A percentile compares a stretch with the other conserved stretches of the same genome.
These are phyloP conservation scores for Australoheros scitulus DNA, from an alignment of 2,113 vertebrate species.

Conservation along the genomic window DNA sequence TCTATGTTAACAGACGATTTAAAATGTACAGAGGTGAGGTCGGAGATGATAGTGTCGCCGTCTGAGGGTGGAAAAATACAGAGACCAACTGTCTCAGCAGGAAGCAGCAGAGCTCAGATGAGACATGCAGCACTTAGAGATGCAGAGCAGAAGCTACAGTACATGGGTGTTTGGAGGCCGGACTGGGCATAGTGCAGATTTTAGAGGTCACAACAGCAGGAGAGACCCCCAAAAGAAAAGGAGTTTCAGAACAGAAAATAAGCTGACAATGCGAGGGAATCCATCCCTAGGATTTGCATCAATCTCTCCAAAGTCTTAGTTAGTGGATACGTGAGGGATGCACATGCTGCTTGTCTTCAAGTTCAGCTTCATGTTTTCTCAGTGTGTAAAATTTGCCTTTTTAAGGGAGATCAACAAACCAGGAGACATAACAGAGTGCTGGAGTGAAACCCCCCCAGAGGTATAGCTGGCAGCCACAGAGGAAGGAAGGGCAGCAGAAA, in stretches of 20 bases:
- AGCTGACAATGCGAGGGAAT: neutral
- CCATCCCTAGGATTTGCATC: neutral
- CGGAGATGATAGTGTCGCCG: neutral
- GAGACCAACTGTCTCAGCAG: neutral
- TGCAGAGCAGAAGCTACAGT: neutral
- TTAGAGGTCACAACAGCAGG: neutral
- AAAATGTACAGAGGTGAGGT: neutral
- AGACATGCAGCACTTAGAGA: neutral
- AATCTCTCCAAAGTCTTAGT: neutral
- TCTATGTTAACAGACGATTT: neutral
- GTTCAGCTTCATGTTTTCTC: neutral
- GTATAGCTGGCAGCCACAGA: neutral
- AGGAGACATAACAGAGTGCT: neutral
- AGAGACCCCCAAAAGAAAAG: neutral
- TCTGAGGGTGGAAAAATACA: neutral
- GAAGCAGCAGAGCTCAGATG: neutral
- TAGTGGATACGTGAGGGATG: fast-evolving
- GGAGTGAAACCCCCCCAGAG: neutral
- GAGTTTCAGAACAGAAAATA: neutral
- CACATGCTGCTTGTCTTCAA: neutral
- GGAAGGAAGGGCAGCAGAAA: neutral
- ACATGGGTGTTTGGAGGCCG: neutral
- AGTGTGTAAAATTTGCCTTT: neutral
- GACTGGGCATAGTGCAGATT: neutral
- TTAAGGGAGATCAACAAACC: neutral